Percentiles rank a stretch among this genome's conserved stretches.
Evolutionary conservation across 2,888 invertebrate genomes (phyloP).

Genomic region (Villa cingulata): DNA sequence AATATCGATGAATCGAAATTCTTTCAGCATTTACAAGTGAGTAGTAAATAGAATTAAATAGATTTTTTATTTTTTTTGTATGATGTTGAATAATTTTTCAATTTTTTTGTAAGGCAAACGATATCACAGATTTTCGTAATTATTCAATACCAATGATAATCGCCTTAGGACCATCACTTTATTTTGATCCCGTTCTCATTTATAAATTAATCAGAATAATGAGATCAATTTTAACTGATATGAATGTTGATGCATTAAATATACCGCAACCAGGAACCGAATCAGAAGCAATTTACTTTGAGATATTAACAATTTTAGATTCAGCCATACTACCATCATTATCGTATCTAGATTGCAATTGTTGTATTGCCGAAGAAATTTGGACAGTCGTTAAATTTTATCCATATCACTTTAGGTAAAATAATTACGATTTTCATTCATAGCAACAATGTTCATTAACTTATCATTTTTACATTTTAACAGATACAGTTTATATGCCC

Average conservation of each 20-base stretch:
- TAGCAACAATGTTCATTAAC: too few species aligned
- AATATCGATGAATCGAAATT: not conserved
- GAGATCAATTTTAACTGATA: conserved; percentile 31
- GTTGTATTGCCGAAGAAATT: conserved; percentile 90
- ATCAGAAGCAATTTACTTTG: conserved; percentile 55
- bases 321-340: conserved; percentile 80
- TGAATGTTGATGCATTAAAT: conserved; percentile 33
- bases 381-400: conserved; percentile 79
- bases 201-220: conserved; percentile 61
- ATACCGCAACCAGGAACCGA: conserved; percentile 26
- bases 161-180: conserved; percentile 74
- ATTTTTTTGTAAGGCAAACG: conserved; percentile 37
- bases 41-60: not conserved
- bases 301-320: conserved; percentile 75
- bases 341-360: conserved; percentile 85
- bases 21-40: conserved; percentile 5
- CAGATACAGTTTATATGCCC: conserved; percentile 78
- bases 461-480: too few species aligned
- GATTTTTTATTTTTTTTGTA: too few species aligned
- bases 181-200: conserved; percentile 77
- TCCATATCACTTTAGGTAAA: conserved; percentile 60
- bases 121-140: conserved; percentile 57
- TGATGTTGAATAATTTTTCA: not conserved
- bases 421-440: too few species aligned
- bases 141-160: conserved; percentile 74